phyloP scores from a whole-genome alignment of 2,113 vertebrate genomes.

The Platycercus adscitus region DNA sequence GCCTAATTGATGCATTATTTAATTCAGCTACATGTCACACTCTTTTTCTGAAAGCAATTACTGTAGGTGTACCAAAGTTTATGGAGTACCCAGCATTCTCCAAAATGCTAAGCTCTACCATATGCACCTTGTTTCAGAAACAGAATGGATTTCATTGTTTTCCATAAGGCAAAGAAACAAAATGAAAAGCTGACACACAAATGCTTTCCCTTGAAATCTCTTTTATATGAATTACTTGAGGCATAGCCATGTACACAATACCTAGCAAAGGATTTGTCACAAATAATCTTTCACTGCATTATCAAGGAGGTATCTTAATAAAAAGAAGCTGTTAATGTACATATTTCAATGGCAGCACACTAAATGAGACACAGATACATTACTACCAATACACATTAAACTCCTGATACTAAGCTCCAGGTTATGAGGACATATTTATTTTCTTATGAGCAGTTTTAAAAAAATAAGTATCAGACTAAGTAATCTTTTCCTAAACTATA shows the following conservation, averaged over 20 bases:
- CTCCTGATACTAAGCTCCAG: background rate
- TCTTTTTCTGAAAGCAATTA: background rate
- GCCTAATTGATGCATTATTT: slow-evolving; percentile 22
- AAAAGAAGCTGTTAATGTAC: background rate
- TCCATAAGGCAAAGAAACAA: background rate
- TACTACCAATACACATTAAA: background rate
- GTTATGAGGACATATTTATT: background rate
- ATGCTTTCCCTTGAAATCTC: slow-evolving; percentile 17
- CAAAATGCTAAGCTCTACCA: background rate
- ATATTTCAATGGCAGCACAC: background rate
- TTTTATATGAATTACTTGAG: slow-evolving; percentile 17
- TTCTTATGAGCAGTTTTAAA: background rate
- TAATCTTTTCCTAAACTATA: background rate
- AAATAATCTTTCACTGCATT: background rate
- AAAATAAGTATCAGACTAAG: background rate
- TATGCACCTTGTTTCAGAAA: slow-evolving; percentile 1
- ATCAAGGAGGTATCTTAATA: background rate
- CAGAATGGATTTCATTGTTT: background rate
- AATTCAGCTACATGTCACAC: background rate
- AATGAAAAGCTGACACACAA: background rate
- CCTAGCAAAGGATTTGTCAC: background rate
- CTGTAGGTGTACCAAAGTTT: background rate
- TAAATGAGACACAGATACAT: background rate
- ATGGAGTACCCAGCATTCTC: background rate
- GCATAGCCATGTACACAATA: background rate